Evolutionary conservation across 1,140 invertebrate genomes (phyloP), one percentile per base, ranked within the genome.

Genomic region (Diabrotica virgifera): DNA sequence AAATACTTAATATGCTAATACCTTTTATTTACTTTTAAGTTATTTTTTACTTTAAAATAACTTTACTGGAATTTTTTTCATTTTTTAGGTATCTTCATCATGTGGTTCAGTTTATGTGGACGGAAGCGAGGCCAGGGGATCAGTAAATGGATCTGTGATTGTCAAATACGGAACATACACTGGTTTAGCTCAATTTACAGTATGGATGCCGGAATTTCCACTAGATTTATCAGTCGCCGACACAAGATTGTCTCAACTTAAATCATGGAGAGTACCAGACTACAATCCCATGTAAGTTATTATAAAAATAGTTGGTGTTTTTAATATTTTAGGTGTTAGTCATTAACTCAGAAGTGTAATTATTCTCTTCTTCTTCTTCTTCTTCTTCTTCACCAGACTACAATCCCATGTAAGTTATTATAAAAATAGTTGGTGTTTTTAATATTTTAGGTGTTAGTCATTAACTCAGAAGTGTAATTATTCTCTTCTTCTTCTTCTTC

Each of bases 91-190:
- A 3, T 96, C 95, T 7, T 93, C 94, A 0, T 96, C 95, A 5
- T 98, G 96, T 81, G 96, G 94, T 68, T 95, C 93, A 5, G 94
- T 98, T 5, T 98, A 97, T 80, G 89, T 98, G 6, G 96, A 98
- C 80, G 96, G 96, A 0, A 95, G 94, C 11, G 96, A 99, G 82
- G 93, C 95, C 46, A 85, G 94, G 0, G 96, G 96, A 5, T 96
- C 94, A 0, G 92, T 93, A 10, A 98, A 98, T 79, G 95, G 95
- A 1, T 94, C 93, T 0, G 89, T 98, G 11, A 86, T 96, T 8
- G 94, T 97, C 6, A 95, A 95, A 79, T 98, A 97, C 76, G 95
- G 94, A 6, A 92, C 92, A 0, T 94, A 95, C 76, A 92, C 90
- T 6, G 93, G 94, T 6, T 78, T 93, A 51, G 91, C 94, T 0